Conservation (phyloP, 2,113 vertebrate genomes). For the Arenaria interpres region DNA sequence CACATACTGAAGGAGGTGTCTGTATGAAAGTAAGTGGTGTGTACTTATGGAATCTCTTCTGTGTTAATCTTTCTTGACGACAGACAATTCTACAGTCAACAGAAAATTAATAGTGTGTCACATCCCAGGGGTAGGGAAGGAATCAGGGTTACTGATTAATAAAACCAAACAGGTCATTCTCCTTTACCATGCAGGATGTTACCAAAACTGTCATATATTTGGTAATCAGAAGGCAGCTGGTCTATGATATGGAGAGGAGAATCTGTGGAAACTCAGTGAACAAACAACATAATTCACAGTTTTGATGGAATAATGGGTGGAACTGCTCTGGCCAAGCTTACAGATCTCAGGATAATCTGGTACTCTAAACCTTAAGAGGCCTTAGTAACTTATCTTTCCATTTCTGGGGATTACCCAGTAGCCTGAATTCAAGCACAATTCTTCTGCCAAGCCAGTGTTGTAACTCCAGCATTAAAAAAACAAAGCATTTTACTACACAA, state of each 20-base stretch:
- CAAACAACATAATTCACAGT: background rate
- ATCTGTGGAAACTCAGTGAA: background rate
- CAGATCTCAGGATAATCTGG: background rate
- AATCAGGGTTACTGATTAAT: background rate
- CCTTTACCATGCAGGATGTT: background rate
- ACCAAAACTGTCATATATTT: background rate
- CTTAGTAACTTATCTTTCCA: background rate
- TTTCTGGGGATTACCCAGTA: background rate
- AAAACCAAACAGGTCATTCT: background rate
- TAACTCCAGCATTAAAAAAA: background rate
- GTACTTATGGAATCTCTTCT: background rate
- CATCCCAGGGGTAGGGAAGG: accelerated
- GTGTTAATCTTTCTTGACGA: background rate
- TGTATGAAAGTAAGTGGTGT: background rate
- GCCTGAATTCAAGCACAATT: background rate
- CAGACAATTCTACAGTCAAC: background rate
- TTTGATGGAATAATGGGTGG: background rate
- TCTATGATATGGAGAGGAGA: background rate
- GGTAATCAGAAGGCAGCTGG: background rate
- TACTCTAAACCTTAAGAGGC: background rate
- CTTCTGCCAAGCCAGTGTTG: background rate
- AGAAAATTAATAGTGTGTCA: background rate
- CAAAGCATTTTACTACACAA: background rate
- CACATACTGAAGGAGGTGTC: background rate
- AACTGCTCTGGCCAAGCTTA: background rate